Evolutionary conservation across 2,797 vertebrate genomes (phyloP).

Genomic region (Netta rufina): DNA sequence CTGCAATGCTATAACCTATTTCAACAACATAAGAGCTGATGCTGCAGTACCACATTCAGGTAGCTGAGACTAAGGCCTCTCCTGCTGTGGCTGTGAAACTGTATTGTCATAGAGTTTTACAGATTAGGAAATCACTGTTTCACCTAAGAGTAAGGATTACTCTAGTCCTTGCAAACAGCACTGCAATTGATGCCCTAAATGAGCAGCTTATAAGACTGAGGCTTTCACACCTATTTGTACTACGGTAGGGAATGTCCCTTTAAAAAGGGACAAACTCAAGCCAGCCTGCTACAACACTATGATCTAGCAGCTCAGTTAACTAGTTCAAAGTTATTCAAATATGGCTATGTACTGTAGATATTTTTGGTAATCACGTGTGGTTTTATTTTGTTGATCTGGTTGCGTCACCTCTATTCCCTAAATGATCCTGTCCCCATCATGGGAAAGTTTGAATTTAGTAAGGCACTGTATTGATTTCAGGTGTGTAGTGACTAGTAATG

Average conservation of each 20-base stretch:
- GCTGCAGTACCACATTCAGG: not conserved
- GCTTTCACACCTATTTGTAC: not conserved
- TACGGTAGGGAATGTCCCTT: not conserved
- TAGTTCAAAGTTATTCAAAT: not conserved
- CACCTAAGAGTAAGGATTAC: not conserved
- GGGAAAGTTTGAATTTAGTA: not conserved
- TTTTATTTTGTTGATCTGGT: not conserved
- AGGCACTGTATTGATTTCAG: not conserved
- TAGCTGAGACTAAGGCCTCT: not conserved
- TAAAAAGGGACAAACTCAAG: not conserved
- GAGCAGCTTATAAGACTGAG: not conserved
- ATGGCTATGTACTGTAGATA: not conserved
- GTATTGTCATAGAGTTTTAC: not conserved
- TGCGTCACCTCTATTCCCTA: not conserved
- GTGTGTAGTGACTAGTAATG: not conserved
- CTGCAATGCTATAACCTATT: not conserved
- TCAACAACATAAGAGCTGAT: not conserved
- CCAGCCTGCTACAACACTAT: not conserved
- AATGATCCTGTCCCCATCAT: not conserved
- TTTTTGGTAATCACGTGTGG: not conserved
- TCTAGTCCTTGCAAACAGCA: not conserved
- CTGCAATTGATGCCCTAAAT: not conserved
- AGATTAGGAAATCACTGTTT: not conserved
- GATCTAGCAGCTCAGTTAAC: not conserved
- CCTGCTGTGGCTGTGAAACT: not conserved